Conservation (phyloP, 2,113 vertebrate species). For the Lynx canadensis region DNA sequence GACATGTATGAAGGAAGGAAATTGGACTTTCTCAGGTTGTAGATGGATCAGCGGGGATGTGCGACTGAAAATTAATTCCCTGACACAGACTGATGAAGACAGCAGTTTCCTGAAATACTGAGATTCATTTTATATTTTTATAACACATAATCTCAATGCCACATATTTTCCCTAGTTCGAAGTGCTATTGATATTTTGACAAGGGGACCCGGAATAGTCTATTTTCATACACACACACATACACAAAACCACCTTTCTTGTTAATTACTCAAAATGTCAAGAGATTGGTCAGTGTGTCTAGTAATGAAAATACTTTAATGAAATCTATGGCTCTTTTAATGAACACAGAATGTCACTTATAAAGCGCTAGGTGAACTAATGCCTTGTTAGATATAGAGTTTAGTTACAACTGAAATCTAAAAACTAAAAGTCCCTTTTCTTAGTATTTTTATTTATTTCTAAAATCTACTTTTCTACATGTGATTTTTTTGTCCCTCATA, state of each 20-base stretch:
- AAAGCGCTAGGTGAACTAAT: background rate
- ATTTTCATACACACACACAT: background rate
- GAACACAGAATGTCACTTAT: background rate
- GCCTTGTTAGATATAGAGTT: background rate
- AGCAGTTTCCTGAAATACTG: constrained; percentile 59
- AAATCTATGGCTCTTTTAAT: background rate
- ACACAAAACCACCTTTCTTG: background rate
- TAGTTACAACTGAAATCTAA: background rate
- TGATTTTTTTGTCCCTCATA: background rate
- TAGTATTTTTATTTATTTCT: background rate
- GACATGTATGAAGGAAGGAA: constrained; percentile 80
- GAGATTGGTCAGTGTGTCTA: background rate
- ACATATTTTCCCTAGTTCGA: background rate
- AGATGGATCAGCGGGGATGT: constrained; percentile 77
- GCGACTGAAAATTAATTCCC: constrained; percentile 79
- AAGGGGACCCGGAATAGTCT: background rate
- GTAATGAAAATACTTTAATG: background rate
- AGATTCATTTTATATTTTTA: constrained; percentile 65
- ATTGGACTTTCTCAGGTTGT: constrained; percentile 82
- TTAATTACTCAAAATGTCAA: constrained; percentile 53
- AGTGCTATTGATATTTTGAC: constrained; percentile 27
- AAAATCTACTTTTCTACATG: background rate
- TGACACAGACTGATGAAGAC: constrained; percentile 80
- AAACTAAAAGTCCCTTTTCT: background rate
- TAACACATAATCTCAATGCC: constrained; percentile 35